Evolutionary conservation across 1,140 invertebrate genomes (phyloP).

Genomic region (Drosophila kikkawai): DNA sequence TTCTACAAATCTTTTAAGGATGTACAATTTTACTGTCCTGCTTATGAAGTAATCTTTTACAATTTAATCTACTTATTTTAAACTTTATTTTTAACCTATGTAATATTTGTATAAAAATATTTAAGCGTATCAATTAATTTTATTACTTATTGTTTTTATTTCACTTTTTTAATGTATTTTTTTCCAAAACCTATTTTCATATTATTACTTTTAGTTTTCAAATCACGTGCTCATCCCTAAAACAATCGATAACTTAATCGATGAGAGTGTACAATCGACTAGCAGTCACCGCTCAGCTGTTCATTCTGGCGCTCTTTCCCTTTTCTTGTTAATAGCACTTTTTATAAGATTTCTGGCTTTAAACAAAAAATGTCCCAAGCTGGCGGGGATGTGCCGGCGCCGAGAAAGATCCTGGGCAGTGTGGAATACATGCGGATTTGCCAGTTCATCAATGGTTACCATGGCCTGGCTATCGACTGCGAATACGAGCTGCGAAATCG

Average conservation of each 20-base stretch:
- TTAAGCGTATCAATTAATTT: no score
- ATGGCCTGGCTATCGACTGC: constrained; percentile 82
- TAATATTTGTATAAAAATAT: no score
- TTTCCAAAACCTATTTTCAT: no score
- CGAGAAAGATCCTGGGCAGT: constrained; percentile 56
- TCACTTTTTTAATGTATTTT: no score
- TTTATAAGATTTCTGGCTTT: constrained; percentile 7
- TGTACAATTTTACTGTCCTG: no score
- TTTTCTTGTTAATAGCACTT: background rate
- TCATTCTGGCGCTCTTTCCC: constrained; percentile 28
- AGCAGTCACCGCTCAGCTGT: constrained; percentile 34
- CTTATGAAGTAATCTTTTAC: no score
- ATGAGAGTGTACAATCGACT: background rate
- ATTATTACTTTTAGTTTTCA: no score
- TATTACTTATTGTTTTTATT: no score
- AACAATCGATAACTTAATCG: constrained; percentile 1
- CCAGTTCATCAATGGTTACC: constrained; percentile 67
- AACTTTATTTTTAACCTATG: no score
- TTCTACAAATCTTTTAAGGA: no score
- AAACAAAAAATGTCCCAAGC: constrained; percentile 36
- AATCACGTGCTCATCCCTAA: background rate
- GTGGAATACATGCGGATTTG: constrained; percentile 59
- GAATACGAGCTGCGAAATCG: constrained; percentile 74
- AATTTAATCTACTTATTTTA: no score
- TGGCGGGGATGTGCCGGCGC: constrained; percentile 5